A percentile compares a stretch with the other conserved stretches of the same genome.
phyloP scores from a whole-genome alignment of 2,113 vertebrate genomes.

The Otolemur garnettii region DNA sequence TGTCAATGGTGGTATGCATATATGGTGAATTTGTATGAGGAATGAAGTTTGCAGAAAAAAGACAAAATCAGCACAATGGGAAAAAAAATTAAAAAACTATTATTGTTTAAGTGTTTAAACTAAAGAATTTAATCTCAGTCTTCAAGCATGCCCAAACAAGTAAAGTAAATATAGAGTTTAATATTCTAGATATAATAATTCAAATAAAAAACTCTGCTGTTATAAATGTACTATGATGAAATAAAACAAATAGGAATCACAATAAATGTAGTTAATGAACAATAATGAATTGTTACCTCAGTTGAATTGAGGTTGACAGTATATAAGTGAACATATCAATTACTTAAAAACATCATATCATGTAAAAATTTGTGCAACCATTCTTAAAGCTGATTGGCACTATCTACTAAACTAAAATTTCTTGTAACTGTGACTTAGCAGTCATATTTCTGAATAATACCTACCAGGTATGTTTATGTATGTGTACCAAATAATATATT shows the following conservation, averaged over 20 bases:
- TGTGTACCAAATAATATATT: neutral
- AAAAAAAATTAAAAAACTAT: no score
- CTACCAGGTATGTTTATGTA: neutral
- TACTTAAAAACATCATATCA: neutral
- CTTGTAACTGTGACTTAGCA: neutral
- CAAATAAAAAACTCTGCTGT: neutral
- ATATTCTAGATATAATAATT: neutral
- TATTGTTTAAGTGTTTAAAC: no score
- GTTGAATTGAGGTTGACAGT: neutral
- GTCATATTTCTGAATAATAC: neutral
- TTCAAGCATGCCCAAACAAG: neutral
- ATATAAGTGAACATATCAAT: neutral
- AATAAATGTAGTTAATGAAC: neutral
- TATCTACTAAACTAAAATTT: neutral
- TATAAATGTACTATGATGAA: neutral
- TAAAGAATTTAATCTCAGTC: neutral
- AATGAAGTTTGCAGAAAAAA: no score
- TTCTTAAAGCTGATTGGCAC: neutral
- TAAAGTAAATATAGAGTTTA: neutral
- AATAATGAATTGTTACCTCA: neutral
- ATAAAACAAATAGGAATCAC: neutral
- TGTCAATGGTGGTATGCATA: no score
- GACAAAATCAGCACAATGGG: no score
- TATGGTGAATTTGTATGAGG: no score
- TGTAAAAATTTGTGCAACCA: neutral